Base-by-base conservation (phyloP, 2,113 vertebrate species). In the Ochotona princeps region DNA sequence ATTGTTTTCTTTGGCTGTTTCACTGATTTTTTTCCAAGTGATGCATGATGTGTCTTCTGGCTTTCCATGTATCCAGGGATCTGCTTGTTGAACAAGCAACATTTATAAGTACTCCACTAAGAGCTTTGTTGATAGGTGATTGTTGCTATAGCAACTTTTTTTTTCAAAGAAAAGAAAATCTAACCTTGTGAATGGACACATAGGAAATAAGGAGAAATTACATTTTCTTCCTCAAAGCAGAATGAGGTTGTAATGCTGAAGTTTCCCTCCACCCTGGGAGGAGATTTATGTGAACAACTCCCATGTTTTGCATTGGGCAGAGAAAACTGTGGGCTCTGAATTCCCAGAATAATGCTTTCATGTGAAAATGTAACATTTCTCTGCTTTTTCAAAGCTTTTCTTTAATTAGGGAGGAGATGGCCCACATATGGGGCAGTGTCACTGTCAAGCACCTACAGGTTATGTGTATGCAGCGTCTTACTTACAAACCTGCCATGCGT, bases 61-160 rank as follows among this genome's bases (percentile, higher is more conserved):
- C 65, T 73, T 74, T 89, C 49, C 47, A 25, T 15, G 74, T 38
- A 44, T 44, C 38, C 38, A 17, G 13, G 61, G 57, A 38, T 83
- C 47, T 92, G n/a, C 86, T 94, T 76, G 57, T 93, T 87, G 95
- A 95, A 66, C 21, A 83, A 80, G 49, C 35, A 90, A 67, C 81
- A 88, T 95, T 74, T 94, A 21, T 85, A 69, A 96, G 87, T 38
- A 49, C 86, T 96, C 4, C 60, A 61, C 35, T 89, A 76, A 94
- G 83, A 32, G 67, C 75, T 17, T 63, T 83, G 35, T 57, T 76
- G 75, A 83, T 85, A n/a, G 73, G 65, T 69, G 51, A 73, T 61
- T 76, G 91, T 88, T 96, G 79, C 91, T 93, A 76, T 93, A 93
- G 94, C 72, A 92, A 63, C 95, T 96, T 65, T 94, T 94, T 30